Percentiles rank a stretch among this genome's conserved stretches.
phyloP scores from a whole-genome alignment of 2,888 invertebrate genomes.

The Phengaris alcon region DNA sequence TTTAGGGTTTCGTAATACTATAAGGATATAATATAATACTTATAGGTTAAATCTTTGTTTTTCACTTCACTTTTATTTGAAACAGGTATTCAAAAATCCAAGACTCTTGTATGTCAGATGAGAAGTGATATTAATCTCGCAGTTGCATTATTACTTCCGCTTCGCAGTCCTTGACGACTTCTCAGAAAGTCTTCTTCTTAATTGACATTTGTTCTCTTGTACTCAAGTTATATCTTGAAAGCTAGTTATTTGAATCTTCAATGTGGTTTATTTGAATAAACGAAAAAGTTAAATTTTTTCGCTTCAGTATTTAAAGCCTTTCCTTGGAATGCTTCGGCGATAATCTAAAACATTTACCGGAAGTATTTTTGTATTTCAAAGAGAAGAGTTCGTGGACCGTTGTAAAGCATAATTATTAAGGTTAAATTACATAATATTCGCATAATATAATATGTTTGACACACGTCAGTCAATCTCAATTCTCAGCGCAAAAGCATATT shows the following conservation, averaged over 20 bases:
- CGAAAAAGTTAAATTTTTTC: neutral
- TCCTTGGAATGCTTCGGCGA: too few relatives aligned
- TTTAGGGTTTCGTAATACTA: too few relatives aligned
- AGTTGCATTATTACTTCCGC: conserved; percentile 13
- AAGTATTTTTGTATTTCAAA: too few relatives aligned
- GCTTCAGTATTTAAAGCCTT: neutral
- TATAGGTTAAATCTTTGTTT: too few relatives aligned
- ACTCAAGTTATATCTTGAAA: neutral
- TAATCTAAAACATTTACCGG: too few relatives aligned
- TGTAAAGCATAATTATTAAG: neutral
- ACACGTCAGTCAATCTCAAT: neutral
- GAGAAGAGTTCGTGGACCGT: neutral
- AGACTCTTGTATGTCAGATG: conserved; percentile 2
- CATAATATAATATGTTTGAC: neutral
- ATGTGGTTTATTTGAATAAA: neutral
- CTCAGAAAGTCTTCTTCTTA: neutral
- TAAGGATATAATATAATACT: too few relatives aligned
- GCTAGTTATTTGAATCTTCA: neutral
- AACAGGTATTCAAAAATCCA: neutral
- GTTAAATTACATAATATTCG: neutral
- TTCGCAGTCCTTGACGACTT: neutral
- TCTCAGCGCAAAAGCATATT: neutral
- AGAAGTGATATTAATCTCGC: neutral
- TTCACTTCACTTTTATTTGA: neutral
- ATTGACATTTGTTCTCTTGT: neutral